A percentile compares a stretch with the other conserved stretches of the same genome.
These are phyloP conservation scores for Neotoma lepida DNA, from an alignment of 2,113 vertebrate species.

Conservation along the genomic window DNA sequence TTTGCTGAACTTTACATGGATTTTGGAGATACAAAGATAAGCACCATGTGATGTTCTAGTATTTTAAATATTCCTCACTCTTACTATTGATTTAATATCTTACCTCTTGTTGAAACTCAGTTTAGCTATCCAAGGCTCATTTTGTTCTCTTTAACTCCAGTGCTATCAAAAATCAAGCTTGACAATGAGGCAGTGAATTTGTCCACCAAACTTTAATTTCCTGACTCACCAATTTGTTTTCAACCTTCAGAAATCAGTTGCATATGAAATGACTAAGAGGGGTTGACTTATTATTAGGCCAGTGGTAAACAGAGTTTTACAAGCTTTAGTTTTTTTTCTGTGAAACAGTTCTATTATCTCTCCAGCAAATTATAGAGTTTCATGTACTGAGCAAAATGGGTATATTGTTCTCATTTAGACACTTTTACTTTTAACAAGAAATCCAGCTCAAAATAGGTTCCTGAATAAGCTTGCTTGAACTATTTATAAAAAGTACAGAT, in stretches of 20 bases:
- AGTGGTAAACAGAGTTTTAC: conserved; percentile 53
- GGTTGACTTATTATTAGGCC: conserved; percentile 57
- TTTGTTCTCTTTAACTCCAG: not conserved
- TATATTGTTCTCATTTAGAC: conserved; percentile 68
- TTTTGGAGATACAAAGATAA: not conserved
- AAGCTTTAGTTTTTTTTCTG: conserved; percentile 57
- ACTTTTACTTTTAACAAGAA: conserved; percentile 68
- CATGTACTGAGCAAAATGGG: conserved; percentile 59
- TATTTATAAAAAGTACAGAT: conserved; percentile 60
- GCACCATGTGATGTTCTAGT: not conserved
- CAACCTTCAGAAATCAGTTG: conserved; percentile 53
- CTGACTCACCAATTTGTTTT: conserved; percentile 38
- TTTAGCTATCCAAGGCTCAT: not conserved
- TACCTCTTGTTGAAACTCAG: not conserved
- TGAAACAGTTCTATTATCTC: conserved; percentile 63
- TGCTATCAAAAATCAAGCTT: not conserved
- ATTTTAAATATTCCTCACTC: not conserved
- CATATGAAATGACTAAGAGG: conserved; percentile 21
- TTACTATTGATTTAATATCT: not conserved
- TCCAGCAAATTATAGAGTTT: conserved; percentile 69
- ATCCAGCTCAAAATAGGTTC: conserved; percentile 60
- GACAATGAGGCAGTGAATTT: not conserved
- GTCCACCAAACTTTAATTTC: not conserved
- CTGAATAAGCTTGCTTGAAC: conserved; percentile 40
- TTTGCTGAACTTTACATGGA: not conserved